These are phyloP conservation scores for Entelurus aequoreus DNA, from an alignment of 2,113 vertebrate species.

Conservation along the genomic window DNA sequence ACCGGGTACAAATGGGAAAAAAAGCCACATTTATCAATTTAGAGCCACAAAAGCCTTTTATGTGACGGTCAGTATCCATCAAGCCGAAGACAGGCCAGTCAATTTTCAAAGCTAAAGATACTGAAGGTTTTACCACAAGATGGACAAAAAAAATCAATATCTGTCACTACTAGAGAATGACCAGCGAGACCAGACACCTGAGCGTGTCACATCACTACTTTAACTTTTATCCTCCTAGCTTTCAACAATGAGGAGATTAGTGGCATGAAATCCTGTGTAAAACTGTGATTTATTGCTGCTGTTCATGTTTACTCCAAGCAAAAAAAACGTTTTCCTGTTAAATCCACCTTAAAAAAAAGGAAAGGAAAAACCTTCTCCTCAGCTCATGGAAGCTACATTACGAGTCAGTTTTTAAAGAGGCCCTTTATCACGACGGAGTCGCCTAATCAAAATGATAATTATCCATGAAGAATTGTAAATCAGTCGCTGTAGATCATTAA, in stretches of 20 bases:
- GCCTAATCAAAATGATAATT: constrained; percentile 4
- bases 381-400: neutral
- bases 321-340: neutral
- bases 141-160: constrained; percentile 46
- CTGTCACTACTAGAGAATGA: constrained; percentile 31
- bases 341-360: neutral
- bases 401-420: constrained; percentile 1
- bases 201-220: constrained; percentile 20
- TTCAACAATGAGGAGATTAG: constrained; percentile 4
- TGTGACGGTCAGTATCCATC: constrained; percentile 26
- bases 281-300: neutral
- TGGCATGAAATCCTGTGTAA: neutral
- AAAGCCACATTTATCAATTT: constrained; percentile 24
- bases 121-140: constrained; percentile 21
- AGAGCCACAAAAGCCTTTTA: constrained; percentile 30
- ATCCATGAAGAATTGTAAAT: constrained; percentile 1
- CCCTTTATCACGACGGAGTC: constrained; percentile 2
- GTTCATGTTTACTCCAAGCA: neutral
- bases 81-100: constrained; percentile 12
- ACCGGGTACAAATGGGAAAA: constrained; percentile 6
- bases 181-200: constrained; percentile 29
- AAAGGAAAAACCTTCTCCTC: neutral
- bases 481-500: constrained; percentile 9
- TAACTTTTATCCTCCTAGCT: constrained; percentile 23
- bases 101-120: constrained; percentile 33